Evolutionary conservation across 2,888 invertebrate species (phyloP).

Genomic region (Pheosia tremula): DNA sequence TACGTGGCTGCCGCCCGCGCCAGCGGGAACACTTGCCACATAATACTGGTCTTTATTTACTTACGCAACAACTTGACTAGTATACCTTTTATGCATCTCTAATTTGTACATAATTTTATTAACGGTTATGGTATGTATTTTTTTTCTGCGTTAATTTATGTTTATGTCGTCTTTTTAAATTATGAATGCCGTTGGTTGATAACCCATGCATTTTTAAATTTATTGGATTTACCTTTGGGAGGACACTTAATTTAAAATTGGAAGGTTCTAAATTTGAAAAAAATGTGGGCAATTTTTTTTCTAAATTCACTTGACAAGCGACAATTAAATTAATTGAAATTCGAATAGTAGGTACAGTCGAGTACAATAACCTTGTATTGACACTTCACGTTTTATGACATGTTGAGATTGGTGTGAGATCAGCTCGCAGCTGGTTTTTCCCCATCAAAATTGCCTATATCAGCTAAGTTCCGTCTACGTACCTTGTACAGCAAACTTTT

Average conservation of each 20-base stretch:
- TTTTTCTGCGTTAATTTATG: neutral
- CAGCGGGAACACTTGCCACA: conserved; percentile 21
- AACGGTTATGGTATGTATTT: conserved; percentile 6
- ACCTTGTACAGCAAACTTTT: neutral
- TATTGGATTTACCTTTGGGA: too few relatives aligned
- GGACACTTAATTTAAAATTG: too few relatives aligned
- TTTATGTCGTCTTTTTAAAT: too few relatives aligned
- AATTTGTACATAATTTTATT: conserved; percentile 9
- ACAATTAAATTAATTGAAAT: conserved; percentile 14
- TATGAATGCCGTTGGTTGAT: too few relatives aligned
- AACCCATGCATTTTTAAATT: too few relatives aligned
- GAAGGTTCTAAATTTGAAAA: too few relatives aligned
- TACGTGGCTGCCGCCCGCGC: conserved; percentile 13
- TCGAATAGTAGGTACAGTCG: conserved; percentile 28
- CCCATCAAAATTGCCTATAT: too few relatives aligned
- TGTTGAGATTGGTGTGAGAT: neutral
- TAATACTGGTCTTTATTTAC: conserved; percentile 24
- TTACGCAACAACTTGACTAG: conserved; percentile 30
- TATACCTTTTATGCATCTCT: conserved; percentile 7
- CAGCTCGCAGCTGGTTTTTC: too few relatives aligned
- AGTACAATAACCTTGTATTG: conserved; percentile 51
- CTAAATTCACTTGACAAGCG: conserved; percentile 17
- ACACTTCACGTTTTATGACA: conserved; percentile 52
- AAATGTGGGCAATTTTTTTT: neutral
- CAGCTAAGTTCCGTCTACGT: neutral